A percentile compares a stretch with the other conserved stretches of the same genome.
These are phyloP conservation scores for Nematolebias whitei DNA, from an alignment of 2,113 vertebrate species.

Conservation along the genomic window DNA sequence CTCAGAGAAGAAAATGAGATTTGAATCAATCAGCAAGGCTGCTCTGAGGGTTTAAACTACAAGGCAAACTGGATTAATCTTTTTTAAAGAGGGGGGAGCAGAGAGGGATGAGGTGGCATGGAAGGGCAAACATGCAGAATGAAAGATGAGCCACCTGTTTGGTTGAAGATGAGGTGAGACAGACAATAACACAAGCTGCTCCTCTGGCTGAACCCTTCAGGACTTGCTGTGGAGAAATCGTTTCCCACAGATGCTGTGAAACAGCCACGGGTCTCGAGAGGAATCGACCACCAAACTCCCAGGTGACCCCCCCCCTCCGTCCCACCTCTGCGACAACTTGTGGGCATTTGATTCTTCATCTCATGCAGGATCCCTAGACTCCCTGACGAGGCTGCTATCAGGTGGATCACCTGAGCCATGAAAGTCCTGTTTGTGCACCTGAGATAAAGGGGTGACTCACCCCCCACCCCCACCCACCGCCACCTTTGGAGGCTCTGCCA, in stretches of 20 bases:
- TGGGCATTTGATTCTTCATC: slow-evolving; percentile 12
- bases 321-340: slow-evolving; percentile 29
- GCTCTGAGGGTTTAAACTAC: slow-evolving; percentile 30
- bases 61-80: slow-evolving; percentile 1
- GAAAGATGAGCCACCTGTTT: slow-evolving; percentile 39
- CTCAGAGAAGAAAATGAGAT: slow-evolving; percentile 63
- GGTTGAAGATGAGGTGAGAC: slow-evolving; percentile 46
- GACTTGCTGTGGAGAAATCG: slow-evolving; percentile 14
- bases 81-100: slow-evolving; percentile 18
- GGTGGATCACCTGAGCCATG: slow-evolving; percentile 57
- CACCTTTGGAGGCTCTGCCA: slow-evolving; percentile 28
- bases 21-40: slow-evolving; percentile 51
- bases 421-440: slow-evolving; percentile 57
- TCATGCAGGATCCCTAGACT: slow-evolving; percentile 5
- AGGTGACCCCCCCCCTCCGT: slow-evolving; percentile 8
- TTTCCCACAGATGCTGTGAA: slow-evolving; percentile 15
- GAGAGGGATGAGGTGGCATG: slow-evolving; percentile 15
- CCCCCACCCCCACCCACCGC: slow-evolving; percentile 33
- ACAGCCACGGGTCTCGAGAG: neutral
- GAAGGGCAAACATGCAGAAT: slow-evolving; percentile 53
- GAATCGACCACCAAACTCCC: slow-evolving; percentile 24
- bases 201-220: slow-evolving; percentile 5
- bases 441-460: too few relatives aligned
- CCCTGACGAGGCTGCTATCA: slow-evolving; percentile 26
- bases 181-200: slow-evolving; percentile 27